Percentiles rank a stretch among this genome's conserved stretches.
These are phyloP conservation scores for Tanypteryx hageni DNA, from an alignment of 2,888 invertebrate genomes.

Conservation along the genomic window DNA sequence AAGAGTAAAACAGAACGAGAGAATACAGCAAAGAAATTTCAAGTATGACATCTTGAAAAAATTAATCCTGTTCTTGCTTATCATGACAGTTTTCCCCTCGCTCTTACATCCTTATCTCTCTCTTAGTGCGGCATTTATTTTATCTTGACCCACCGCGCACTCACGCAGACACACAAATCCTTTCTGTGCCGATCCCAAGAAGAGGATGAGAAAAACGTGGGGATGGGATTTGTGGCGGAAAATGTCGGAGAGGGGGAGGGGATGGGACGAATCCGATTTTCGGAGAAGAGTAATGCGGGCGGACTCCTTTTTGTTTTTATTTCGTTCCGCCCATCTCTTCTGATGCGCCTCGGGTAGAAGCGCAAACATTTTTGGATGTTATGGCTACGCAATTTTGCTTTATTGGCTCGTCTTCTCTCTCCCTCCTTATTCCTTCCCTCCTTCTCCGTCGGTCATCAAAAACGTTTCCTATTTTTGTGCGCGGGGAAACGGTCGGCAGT, in stretches of 20 bases:
- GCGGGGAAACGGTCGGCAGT: background rate
- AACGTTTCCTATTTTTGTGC: background rate
- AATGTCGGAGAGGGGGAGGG: background rate
- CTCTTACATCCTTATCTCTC: too few species aligned
- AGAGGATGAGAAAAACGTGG: too few species aligned
- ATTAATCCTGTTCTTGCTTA: too few species aligned
- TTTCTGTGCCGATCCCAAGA: too few species aligned
- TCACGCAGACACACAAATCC: too few species aligned
- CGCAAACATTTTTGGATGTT: background rate
- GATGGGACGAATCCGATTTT: background rate
- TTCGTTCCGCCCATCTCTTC: background rate
- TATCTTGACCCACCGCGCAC: too few species aligned
- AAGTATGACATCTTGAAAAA: too few species aligned
- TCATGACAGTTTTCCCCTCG: too few species aligned
- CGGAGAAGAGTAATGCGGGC: background rate
- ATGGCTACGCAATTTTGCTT: background rate
- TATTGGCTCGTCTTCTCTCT: background rate
- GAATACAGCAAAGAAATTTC: too few species aligned
- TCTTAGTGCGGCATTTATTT: too few species aligned
- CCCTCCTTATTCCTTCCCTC: background rate
- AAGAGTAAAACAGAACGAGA: too few species aligned
- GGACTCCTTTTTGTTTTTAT: background rate
- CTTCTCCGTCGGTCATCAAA: background rate
- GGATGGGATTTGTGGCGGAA: background rate
- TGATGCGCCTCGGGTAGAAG: background rate